Base-by-base conservation (phyloP, 2,113 vertebrate species). In the Agapornis roseicollis region DNA sequence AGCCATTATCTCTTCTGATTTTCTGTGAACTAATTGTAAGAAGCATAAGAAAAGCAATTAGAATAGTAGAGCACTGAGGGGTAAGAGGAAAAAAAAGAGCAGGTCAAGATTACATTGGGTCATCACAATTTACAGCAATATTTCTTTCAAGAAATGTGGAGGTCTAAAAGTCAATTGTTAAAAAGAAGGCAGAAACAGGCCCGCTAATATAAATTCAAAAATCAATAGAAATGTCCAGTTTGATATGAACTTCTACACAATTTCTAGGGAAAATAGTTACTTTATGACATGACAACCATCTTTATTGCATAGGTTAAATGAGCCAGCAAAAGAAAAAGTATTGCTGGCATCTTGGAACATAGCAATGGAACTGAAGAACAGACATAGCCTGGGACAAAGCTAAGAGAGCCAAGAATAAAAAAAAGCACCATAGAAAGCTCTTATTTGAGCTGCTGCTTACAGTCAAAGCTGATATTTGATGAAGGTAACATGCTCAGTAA, bases 231-330 rank as follows among this genome's bases (percentile, higher is more conserved):
- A 73, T 76, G 73, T 86, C 86, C 61, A 50, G 31, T 65, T 76
- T 86, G 72, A 74, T 61, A 50, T 2, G 1, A 92, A 76, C 17
- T 79, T 78, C 68, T 95, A 18, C 33, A 84, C 72, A 88, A 72
- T 88, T 94, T 92, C 93, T 84, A 89, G 53, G 90, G 80, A 84
- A 92, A 96, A 96, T 95, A 69, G 56, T 97, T 96, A 85, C 70
- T 77, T 88, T 81, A 68, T 82, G 94, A 82, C 80, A 95, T 53
- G 86, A 90, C 69, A 87, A 86, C 85, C 37, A 76, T 88, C 88
- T 94, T 93, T 93, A 97, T 87, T 76, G 52, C 52, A n/a, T 63
- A 18, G 65, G 56, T 89, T 80, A 93, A 96, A 97, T 85, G 93
- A 96, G 70, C 31, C 80, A 94, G 83, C 90, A 93, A 94, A 93